Conservation (phyloP, 2,888 invertebrate species). For the Heliconius cydno region DNA sequence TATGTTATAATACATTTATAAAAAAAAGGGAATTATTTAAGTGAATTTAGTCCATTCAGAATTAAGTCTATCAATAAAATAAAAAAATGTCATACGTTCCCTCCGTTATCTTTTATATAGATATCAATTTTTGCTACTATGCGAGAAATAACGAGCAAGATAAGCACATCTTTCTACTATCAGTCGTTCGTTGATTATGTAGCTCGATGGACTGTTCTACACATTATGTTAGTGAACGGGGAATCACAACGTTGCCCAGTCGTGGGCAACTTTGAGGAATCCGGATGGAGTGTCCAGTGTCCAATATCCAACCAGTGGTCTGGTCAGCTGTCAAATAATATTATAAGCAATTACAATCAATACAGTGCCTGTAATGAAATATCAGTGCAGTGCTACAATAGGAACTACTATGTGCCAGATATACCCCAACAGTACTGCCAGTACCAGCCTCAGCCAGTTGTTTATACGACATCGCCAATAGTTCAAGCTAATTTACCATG, state of each 20-base stretch:
- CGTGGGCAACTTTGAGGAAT: conserved; percentile 60
- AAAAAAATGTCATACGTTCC: conserved; percentile 46
- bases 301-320: conserved; percentile 67
- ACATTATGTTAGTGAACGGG: conserved; percentile 67
- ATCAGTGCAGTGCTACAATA: conserved; percentile 64
- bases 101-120: conserved; percentile 69
- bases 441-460: conserved; percentile 53
- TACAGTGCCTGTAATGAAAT: conserved; percentile 57
- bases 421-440: conserved; percentile 51
- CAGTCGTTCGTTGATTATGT: conserved; percentile 77
- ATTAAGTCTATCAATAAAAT: conserved; percentile 17
- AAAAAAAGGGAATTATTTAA: neutral
- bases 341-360: conserved; percentile 59
- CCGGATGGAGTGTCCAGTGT: conserved; percentile 68
- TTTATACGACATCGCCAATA: conserved; percentile 47
- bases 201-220: conserved; percentile 73
- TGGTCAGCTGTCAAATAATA: conserved; percentile 53
- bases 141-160: conserved; percentile 66
- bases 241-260: conserved; percentile 66
- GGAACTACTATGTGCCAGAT: conserved; percentile 55
- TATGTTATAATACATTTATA: neutral
- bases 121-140: conserved; percentile 77
- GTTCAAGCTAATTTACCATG: conserved; percentile 76
- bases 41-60: no score
- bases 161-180: conserved; percentile 78